Conservation (phyloP, 1,140 invertebrate species). For the Ruditapes philippinarum region DNA sequence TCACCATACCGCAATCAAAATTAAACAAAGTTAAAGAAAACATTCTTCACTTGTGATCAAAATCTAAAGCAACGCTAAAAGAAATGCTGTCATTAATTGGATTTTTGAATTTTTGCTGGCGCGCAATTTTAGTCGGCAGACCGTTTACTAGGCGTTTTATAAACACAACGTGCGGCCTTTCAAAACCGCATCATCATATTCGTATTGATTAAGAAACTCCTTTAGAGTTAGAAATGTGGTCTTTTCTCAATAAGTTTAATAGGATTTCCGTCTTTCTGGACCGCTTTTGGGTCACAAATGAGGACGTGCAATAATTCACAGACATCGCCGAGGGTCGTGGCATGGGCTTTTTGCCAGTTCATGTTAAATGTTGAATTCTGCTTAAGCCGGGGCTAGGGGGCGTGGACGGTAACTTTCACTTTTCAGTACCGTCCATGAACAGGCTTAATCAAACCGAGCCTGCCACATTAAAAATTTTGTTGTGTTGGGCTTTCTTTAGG, state of each 20-base stretch:
- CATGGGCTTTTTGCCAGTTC: too few relatives aligned
- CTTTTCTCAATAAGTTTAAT: constrained; percentile 44
- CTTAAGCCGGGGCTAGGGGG: too few relatives aligned
- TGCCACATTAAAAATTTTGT: too few relatives aligned
- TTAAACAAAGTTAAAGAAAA: neutral
- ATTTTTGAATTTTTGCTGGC: constrained; percentile 61
- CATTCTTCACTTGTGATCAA: neutral
- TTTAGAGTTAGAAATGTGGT: constrained; percentile 55
- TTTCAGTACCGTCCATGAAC: too few relatives aligned
- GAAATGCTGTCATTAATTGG: constrained; percentile 69
- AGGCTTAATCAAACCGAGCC: too few relatives aligned
- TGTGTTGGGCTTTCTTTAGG: too few relatives aligned
- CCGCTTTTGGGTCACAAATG: constrained; percentile 31
- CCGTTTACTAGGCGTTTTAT: constrained; percentile 62
- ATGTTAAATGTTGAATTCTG: too few relatives aligned
- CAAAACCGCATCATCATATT: constrained; percentile 49
- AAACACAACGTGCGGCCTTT: constrained; percentile 22
- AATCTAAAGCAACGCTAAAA: constrained; percentile 46
- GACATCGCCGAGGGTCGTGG: constrained; percentile 34
- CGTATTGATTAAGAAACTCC: constrained; percentile 15
- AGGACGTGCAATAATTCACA: constrained; percentile 42
- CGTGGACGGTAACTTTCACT: too few relatives aligned
- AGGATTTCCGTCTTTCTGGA: constrained; percentile 54
- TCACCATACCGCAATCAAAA: constrained; percentile 27
- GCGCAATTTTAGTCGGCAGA: constrained; percentile 29